Conservation (phyloP, 35 echinoderm and acorn worm genomes). For the Eucidaris tribuloides region DNA sequence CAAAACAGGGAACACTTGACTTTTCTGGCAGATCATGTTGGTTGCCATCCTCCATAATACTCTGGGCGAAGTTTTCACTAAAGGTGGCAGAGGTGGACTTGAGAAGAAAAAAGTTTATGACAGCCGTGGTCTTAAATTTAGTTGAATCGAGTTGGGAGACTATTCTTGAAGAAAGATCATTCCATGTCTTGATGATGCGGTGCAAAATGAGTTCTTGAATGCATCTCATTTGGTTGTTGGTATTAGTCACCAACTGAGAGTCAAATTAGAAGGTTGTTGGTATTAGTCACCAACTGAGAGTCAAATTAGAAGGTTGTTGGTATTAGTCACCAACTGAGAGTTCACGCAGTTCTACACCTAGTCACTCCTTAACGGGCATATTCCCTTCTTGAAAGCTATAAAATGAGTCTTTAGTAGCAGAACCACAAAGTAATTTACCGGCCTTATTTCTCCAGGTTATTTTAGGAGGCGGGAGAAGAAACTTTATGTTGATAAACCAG, state of each 20-base stretch:
- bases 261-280: not conserved
- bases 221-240: not conserved
- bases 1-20: not conserved
- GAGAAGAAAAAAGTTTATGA: too few relatives aligned
- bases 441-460: not conserved
- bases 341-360: not conserved
- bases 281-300: not conserved
- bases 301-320: not conserved
- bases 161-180: too few relatives aligned
- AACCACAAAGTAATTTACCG: not conserved
- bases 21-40: not conserved
- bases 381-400: not conserved
- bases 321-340: not conserved
- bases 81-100: too few relatives aligned
- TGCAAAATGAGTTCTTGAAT: too few relatives aligned
- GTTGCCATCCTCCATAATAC: not conserved
- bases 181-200: too few relatives aligned
- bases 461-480: slow-evolving; percentile 8
- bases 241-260: not conserved
- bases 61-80: not conserved
- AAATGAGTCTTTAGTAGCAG: not conserved
- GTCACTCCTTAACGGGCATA: not conserved
- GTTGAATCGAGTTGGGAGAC: too few relatives aligned
- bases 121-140: too few relatives aligned
- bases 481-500: not conserved